Percentiles rank a stretch among this genome's conserved stretches.
Evolutionary conservation across 2,888 invertebrate species (phyloP).

Genomic region (Amiota minor): DNA sequence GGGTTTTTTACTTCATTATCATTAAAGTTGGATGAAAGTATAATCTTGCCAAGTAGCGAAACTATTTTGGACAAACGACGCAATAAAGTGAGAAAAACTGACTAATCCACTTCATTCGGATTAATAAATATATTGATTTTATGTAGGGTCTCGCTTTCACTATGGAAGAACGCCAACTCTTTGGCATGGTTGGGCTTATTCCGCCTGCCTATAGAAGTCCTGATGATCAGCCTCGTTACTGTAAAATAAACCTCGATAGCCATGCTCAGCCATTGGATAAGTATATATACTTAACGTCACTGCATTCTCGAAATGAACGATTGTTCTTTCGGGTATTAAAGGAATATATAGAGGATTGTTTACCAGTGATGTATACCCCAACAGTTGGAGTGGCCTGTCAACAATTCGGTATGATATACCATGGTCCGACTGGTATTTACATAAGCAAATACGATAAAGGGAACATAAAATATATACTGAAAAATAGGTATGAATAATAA

Average conservation of each 20-base stretch:
- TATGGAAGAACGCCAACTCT: slow-evolving; percentile 89
- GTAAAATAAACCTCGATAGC: slow-evolving; percentile 84
- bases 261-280: slow-evolving; percentile 89
- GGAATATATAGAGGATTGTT: slow-evolving; percentile 87
- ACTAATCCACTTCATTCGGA: background rate
- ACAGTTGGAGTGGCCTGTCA: slow-evolving; percentile 96
- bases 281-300: slow-evolving; percentile 89
- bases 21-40: background rate
- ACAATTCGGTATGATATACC: slow-evolving; percentile 91
- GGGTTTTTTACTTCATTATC: background rate
- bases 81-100: background rate
- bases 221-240: slow-evolving; percentile 88
- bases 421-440: slow-evolving; percentile 90
- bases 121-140: background rate
- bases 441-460: slow-evolving; percentile 49
- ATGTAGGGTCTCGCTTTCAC: slow-evolving; percentile 65
- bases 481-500: slow-evolving; percentile 43
- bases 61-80: background rate
- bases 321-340: slow-evolving; percentile 90
- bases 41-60: background rate
- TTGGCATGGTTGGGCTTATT: slow-evolving; percentile 94
- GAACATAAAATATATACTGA: slow-evolving; percentile 45
- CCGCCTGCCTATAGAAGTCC: slow-evolving; percentile 90
- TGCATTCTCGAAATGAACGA: slow-evolving; percentile 89
- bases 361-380: slow-evolving; percentile 98